These are phyloP conservation scores for Motacilla tschutschensis DNA, from an alignment of 2,113 vertebrate species.

Conservation along the genomic window DNA sequence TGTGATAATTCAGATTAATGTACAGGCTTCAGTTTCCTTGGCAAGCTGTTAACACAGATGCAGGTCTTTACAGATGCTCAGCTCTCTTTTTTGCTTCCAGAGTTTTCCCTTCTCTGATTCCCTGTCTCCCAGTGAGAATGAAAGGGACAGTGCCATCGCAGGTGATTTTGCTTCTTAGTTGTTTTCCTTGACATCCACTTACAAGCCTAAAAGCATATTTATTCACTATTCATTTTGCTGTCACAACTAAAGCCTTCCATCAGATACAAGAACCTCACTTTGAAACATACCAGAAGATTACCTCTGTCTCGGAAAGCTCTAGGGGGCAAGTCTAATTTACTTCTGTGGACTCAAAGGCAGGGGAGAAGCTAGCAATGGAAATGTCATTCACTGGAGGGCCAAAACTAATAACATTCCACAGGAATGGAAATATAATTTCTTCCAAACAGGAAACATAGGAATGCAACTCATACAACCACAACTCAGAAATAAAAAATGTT, in stretches of 20 bases:
- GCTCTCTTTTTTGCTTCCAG: background rate
- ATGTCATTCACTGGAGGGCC: background rate
- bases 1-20: constrained; percentile 49
- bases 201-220: constrained; percentile 11
- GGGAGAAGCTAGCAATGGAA: constrained; percentile 2
- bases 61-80: background rate
- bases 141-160: background rate
- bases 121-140: background rate
- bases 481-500: background rate
- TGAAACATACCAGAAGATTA: background rate
- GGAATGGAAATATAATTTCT: background rate
- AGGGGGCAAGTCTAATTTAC: constrained; percentile 9
- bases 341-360: background rate
- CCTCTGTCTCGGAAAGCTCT: constrained; percentile 8
- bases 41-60: constrained; percentile 33
- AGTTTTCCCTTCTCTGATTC: background rate
- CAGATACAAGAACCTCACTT: background rate
- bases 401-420: constrained; percentile 9
- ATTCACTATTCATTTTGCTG: constrained; percentile 14
- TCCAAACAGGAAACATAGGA: background rate
- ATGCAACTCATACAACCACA: background rate
- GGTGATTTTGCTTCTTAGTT: constrained; percentile 2
- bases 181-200: background rate
- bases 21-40: background rate
- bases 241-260: constrained; percentile 12